Evolutionary conservation across 1,140 invertebrate species (phyloP), one percentile per base, ranked within the genome.

Genomic region (Drosophila busckii): DNA sequence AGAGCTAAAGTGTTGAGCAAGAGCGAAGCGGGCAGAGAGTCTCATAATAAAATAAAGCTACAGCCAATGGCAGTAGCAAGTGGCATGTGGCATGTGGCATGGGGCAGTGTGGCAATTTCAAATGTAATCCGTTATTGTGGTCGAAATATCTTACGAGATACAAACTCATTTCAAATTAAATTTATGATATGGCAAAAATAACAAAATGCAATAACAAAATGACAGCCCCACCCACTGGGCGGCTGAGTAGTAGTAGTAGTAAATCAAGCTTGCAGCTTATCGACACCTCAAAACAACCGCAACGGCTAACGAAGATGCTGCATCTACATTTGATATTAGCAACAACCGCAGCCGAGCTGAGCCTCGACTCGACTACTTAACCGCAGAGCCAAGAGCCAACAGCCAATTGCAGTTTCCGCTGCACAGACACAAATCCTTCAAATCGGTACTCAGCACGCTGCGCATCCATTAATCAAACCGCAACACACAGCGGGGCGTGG

Each of bases 171-270:
- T 83, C 82, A 83, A 85, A 85, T 85, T 84, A 85, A 84, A 80
- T 85, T 85, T 85, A 71, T 85, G 82, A 84, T 76, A 64, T 67
- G 68, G 82, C 82, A 83, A 26, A 84, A 84, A 80, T 60, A 56
- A 76, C 67, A 71, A 70, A 71, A 61, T 62, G 70, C n/a, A 73
- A 66, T 58, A 54, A 62, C 32, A 35, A 42, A 41, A 32, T 13
- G 44, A 23, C 22, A 40, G 28, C 53, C 35, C 29, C 52, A 68
- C 55, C 45, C 19, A 12, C 16, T 12, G 16, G 9, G 9, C 26
- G n/a, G 23, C 20, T 25, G 23, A 48, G 25, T 53, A 23, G 28
- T 16, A 23, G 29, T 29, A 17, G 13, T 35, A 10, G 22, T 12
- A 9, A 12, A 37, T n/a, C 8, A 17, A 15, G 20, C 4, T 10